These are phyloP conservation scores for Dermatemys mawii DNA, from an alignment of 2,113 vertebrate species.

Conservation along the genomic window DNA sequence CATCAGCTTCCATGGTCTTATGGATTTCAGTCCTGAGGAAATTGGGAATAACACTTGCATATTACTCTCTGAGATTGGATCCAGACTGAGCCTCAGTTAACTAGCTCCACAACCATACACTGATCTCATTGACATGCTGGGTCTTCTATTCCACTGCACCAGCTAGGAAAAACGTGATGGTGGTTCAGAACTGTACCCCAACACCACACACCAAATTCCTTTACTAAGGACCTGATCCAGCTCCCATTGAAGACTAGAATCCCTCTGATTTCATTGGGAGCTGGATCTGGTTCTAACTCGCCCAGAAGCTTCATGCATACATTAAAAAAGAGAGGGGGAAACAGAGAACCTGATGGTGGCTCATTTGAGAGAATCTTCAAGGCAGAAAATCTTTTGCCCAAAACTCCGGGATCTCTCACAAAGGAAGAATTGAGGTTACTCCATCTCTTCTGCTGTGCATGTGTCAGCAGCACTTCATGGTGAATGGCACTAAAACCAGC, in stretches of 20 bases:
- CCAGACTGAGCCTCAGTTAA: background rate
- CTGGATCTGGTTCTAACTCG: background rate
- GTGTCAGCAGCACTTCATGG: rapidly evolving
- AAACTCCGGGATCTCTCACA: background rate
- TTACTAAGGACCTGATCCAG: rapidly evolving
- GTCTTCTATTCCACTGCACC: background rate
- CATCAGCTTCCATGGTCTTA: background rate
- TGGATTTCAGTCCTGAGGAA: background rate
- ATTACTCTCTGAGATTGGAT: background rate
- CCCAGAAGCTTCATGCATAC: background rate
- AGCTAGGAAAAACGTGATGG: background rate
- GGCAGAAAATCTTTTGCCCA: background rate
- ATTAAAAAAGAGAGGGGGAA: background rate
- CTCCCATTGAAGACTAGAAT: background rate
- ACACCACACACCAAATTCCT: rapidly evolving
- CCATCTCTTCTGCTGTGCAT: background rate
- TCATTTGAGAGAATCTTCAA: background rate
- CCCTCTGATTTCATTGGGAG: rapidly evolving
- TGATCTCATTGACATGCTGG: rapidly evolving
- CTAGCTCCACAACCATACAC: background rate
- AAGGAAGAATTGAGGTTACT: background rate
- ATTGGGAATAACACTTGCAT: background rate
- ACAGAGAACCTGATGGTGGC: rapidly evolving
- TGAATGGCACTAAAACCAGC: background rate
- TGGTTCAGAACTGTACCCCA: background rate